These are phyloP conservation scores for Carapus acus DNA, from an alignment of 2,797 vertebrate genomes.

Conservation along the genomic window DNA sequence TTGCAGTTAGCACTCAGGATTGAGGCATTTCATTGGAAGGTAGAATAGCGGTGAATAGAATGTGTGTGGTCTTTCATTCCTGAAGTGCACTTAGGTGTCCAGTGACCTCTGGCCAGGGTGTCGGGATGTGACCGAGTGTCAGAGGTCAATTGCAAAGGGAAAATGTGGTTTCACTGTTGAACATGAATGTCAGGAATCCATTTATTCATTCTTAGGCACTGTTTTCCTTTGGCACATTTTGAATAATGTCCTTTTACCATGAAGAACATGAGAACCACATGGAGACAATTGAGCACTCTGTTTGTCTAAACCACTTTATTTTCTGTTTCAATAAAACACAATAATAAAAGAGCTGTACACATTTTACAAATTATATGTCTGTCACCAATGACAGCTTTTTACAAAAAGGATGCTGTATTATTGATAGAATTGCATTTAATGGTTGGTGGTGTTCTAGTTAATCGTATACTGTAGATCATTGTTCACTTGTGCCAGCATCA, in stretches of 20 bases:
- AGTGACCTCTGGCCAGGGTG: conserved; percentile 30
- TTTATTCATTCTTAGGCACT: conserved; percentile 8
- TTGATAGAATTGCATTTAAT: conserved; percentile 40
- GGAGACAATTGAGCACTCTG: too few relatives aligned
- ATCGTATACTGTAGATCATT: conserved; percentile 31
- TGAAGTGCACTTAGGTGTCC: conserved; percentile 15
- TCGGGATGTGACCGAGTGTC: conserved; percentile 36
- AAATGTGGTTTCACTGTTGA: conserved; percentile 30
- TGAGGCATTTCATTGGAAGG: conserved; percentile 19
- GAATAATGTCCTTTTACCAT: too few relatives aligned
- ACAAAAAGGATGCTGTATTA: conserved; percentile 46
- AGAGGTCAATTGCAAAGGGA: conserved; percentile 39
- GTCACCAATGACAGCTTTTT: conserved; percentile 40
- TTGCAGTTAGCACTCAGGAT: conserved; percentile 32
- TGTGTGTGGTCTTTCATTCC: conserved; percentile 48
- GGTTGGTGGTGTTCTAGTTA: conserved; percentile 46
- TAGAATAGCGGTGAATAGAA: conserved; percentile 27
- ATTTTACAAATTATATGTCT: conserved; percentile 71
- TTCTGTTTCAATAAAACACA: conserved; percentile 63
- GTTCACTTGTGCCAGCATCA: too few relatives aligned
- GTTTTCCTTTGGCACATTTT: background rate
- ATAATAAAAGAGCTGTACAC: conserved; percentile 72
- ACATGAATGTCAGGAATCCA: conserved; percentile 23
- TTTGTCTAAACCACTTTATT: conserved; percentile 75
- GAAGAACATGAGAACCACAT: too few relatives aligned